Percentiles rank a stretch among this genome's conserved stretches.
These are phyloP conservation scores for Tachina lurida DNA, from an alignment of 2,888 invertebrate genomes.

Conservation along the genomic window DNA sequence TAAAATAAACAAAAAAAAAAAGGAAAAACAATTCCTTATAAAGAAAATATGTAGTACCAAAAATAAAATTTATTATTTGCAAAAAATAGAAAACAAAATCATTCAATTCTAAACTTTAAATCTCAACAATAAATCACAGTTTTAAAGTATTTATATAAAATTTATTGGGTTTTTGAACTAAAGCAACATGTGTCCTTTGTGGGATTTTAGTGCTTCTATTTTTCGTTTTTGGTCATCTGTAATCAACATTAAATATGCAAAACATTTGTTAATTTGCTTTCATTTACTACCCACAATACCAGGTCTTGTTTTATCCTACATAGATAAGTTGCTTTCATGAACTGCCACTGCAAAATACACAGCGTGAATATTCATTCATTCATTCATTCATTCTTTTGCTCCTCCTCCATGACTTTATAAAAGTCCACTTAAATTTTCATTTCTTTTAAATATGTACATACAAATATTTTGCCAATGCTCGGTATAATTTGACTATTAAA, in stretches of 20 bases:
- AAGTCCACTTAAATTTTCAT: constrained; percentile 41
- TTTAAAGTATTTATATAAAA: constrained; percentile 22
- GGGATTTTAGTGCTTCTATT: background rate
- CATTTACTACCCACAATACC: constrained; percentile 39
- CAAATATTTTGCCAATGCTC: constrained; percentile 26
- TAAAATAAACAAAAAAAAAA: background rate
- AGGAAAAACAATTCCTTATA: background rate
- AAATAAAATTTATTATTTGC: constrained; percentile 49
- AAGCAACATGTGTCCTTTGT: constrained; percentile 66
- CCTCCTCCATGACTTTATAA: background rate
- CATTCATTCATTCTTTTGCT: background rate
- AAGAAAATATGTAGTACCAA: background rate
- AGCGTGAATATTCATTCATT: background rate
- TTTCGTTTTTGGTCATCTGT: constrained; percentile 50
- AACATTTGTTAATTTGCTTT: constrained; percentile 72
- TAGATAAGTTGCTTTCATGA: constrained; percentile 54
- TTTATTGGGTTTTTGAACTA: constrained; percentile 39
- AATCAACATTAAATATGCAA: constrained; percentile 73
- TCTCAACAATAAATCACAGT: constrained; percentile 47
- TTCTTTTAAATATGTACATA: constrained; percentile 13
- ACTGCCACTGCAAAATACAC: constrained; percentile 6
- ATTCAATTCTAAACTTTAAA: constrained; percentile 44
- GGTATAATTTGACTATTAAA: constrained; percentile 58
- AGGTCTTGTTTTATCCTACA: background rate
- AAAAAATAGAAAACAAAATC: constrained; percentile 29